A percentile compares a stretch with the other conserved stretches of the same genome.
Evolutionary conservation across 2,113 vertebrate species (phyloP).

Genomic region (Empidonax traillii): DNA sequence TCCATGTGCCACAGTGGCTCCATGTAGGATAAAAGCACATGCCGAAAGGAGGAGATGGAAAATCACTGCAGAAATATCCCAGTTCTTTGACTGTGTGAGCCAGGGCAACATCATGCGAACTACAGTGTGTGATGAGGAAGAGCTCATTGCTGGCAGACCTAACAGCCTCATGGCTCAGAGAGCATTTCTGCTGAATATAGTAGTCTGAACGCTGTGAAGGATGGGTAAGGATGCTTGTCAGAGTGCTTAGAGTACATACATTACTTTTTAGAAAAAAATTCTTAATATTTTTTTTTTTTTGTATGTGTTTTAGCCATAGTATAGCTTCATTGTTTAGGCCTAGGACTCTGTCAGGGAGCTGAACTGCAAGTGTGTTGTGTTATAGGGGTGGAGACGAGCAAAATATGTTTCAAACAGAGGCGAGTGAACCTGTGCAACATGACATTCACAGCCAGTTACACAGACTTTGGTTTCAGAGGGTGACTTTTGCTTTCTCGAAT

Average conservation of each 20-base stretch:
- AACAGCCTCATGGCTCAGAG: neutral
- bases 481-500: neutral
- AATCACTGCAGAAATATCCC: neutral
- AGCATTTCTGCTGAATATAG: neutral
- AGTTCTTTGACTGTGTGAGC: neutral
- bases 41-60: neutral
- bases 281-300: neutral
- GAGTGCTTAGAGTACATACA: neutral
- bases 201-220: neutral
- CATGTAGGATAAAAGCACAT: neutral
- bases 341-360: neutral
- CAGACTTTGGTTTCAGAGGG: neutral
- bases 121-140: neutral
- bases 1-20: neutral
- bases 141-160: neutral
- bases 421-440: neutral
- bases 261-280: neutral
- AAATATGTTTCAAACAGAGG: neutral
- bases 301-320: neutral
- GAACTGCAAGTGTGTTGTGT: neutral
- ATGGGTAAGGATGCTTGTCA: neutral
- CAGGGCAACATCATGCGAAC: neutral
- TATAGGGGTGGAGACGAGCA: neutral
- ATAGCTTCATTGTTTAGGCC: neutral
- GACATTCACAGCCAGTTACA: neutral